Evolutionary conservation across 2,888 invertebrate species (phyloP).

Genomic region (Tholera decimalis): DNA sequence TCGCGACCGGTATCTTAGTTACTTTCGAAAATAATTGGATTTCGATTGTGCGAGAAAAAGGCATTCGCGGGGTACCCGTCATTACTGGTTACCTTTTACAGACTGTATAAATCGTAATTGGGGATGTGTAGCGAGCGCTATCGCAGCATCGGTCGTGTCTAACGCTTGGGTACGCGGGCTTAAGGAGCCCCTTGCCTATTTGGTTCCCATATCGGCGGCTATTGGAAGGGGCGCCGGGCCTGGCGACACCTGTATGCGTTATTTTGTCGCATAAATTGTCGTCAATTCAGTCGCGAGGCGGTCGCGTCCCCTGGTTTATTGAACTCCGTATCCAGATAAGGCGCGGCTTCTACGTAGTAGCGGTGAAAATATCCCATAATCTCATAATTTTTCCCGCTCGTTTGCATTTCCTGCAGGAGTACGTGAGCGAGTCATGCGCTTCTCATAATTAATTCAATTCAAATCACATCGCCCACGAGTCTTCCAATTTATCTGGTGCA

Average conservation of each 20-base stretch:
- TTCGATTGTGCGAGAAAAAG: conserved; percentile 89
- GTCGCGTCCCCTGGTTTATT: conserved; percentile 85
- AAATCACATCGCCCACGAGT: conserved; percentile 88
- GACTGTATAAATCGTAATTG: conserved; percentile 88
- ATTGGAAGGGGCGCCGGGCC: conserved; percentile 84
- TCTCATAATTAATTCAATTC: conserved; percentile 89
- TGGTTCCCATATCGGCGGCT: conserved; percentile 83
- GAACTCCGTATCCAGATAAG: conserved; percentile 86
- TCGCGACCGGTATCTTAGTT: conserved; percentile 86
- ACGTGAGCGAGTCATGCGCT: conserved; percentile 80
- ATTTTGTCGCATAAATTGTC: conserved; percentile 89
- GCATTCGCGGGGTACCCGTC: conserved; percentile 81
- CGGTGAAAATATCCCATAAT: conserved; percentile 81
- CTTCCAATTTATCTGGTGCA: conserved; percentile 82
- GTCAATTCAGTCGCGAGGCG: conserved; percentile 82
- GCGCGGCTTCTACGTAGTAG: conserved; percentile 73
- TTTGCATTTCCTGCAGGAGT: conserved; percentile 83
- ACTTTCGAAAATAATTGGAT: conserved; percentile 90
- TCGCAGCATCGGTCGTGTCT: conserved; percentile 83
- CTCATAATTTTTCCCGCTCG: conserved; percentile 79
- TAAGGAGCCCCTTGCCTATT: conserved; percentile 83
- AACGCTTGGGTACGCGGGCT: conserved; percentile 82
- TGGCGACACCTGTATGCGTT: conserved; percentile 90
- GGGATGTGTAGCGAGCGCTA: conserved; percentile 82
- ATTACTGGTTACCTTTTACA: conserved; percentile 89